Percentiles rank a stretch among this genome's conserved stretches.
Evolutionary conservation across 2,113 vertebrate genomes (phyloP).

Genomic region (Psilopsiagon aurifrons): DNA sequence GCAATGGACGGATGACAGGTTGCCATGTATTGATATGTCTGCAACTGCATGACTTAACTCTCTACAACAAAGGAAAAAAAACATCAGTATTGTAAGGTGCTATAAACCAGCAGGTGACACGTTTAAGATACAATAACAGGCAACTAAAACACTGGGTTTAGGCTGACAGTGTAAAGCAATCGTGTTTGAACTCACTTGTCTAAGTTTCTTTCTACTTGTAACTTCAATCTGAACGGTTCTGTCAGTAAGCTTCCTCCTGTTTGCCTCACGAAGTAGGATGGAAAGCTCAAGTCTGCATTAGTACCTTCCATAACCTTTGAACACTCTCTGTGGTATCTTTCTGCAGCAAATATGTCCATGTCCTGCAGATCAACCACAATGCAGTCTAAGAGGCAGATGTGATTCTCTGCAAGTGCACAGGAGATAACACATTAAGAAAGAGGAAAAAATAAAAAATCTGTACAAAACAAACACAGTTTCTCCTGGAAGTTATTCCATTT

Average conservation of each 20-base stretch:
- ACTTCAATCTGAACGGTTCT: slow-evolving; percentile 87
- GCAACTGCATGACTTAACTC: slow-evolving; percentile 92
- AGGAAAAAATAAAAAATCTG: background rate
- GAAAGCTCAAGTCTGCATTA: slow-evolving; percentile 82
- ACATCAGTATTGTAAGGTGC: background rate
- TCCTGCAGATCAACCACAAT: slow-evolving; percentile 93
- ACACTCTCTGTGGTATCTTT: slow-evolving; percentile 76
- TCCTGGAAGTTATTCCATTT: background rate
- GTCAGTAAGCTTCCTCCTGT: slow-evolving; percentile 88
- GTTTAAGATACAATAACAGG: background rate
- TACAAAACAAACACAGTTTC: background rate
- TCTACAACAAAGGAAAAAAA: slow-evolving; percentile 62
- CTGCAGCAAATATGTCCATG: slow-evolving; percentile 95
- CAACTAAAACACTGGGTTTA: background rate
- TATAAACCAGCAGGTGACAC: background rate
- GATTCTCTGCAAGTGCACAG: slow-evolving; percentile 78
- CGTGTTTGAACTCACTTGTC: slow-evolving; percentile 85
- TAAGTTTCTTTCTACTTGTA: slow-evolving; percentile 94
- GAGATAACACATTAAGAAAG: background rate
- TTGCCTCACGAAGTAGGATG: slow-evolving; percentile 87
- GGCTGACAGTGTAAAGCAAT: background rate
- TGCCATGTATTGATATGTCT: slow-evolving; percentile 91
- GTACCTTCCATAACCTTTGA: slow-evolving; percentile 60
- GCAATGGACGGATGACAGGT: slow-evolving; percentile 91
- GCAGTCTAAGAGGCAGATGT: slow-evolving; percentile 92